Evolutionary conservation across 1,140 invertebrate genomes (phyloP), one percentile per base, ranked within the genome.

Genomic region (Conopomorpha cramerella): DNA sequence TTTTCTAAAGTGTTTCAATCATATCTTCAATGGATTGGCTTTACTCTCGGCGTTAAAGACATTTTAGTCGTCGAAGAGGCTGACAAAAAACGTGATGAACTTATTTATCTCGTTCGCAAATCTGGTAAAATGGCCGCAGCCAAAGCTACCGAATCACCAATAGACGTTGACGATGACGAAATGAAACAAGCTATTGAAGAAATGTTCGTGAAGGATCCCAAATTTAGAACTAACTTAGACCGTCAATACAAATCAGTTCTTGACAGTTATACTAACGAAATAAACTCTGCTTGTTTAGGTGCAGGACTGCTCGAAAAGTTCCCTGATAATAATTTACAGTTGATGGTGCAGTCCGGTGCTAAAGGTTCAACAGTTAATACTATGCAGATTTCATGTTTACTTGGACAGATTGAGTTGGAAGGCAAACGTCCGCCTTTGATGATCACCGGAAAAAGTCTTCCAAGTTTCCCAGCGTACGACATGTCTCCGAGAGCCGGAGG

Each of bases 361-460:
- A 99, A 99, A 78, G 98, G 98, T 19, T 95, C 95, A 0, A 89
- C 83, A 49, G 95, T 98, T 0, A 98, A 99, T 64, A 92, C 92
- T 53, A 94, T 96, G 89, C 95, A 99, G 66, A 99, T 99, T 52
- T 98, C 95, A 0, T 96, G 95, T 74, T 78, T 96, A 8, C 79
- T 99, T 1, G 97, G 96, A 7, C 97, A 99, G 80, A 99, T 99
- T 61, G 96, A 99, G 66, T 84, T 99, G 54, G 97, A 99, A 82
- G 98, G 98, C 8, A 94, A 96, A 62, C 81, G 97, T 34, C 96
- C 96, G 2, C 95, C 96, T 0, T 52, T 97, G 8, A 98, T 96
- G 89, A 87, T 96, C 38, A 93, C 90, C 46, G 97, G 96, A 1
- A 88, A 90, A 52, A 90, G 92, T 14, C 70, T 99, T 2, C 97